These are phyloP conservation scores for Hemiprocne comata DNA, from an alignment of 2,113 vertebrate genomes.

Conservation along the genomic window DNA sequence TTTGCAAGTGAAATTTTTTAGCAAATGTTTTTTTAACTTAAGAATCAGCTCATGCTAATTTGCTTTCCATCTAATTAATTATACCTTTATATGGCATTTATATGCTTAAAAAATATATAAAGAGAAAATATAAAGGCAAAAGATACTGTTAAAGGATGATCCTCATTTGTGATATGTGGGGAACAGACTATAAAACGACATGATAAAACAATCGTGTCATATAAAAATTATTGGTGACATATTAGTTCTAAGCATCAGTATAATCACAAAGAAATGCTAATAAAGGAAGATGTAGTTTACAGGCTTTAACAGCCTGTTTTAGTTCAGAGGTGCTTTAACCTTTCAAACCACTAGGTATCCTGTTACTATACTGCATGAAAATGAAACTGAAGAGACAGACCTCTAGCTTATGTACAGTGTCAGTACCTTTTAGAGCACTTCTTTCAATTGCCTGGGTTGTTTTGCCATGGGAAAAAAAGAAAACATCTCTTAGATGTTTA, in stretches of 20 bases:
- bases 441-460: not conserved
- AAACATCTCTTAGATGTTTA: not conserved
- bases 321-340: not conserved
- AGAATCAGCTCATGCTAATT: not conserved
- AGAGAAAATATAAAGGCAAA: not conserved
- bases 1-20: slow-evolving; percentile 24
- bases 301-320: not conserved
- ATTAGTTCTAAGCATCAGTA: not conserved
- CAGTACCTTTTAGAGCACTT: not conserved
- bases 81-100: not conserved
- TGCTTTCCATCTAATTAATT: not conserved
- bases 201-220: not conserved
- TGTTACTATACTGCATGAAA: not conserved
- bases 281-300: not conserved
- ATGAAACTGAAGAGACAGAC: not conserved
- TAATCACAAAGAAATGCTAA: not conserved
- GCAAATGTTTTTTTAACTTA: not conserved
- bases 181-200: too few relatives aligned
- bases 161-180: not conserved
- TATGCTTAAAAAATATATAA: not conserved
- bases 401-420: not conserved
- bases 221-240: not conserved
- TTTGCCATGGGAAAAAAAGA: not conserved
- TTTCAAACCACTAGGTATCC: not conserved
- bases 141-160: not conserved